These are phyloP conservation scores for Xenentodon cancila DNA, from an alignment of 2,797 vertebrate species.

Conservation along the genomic window DNA sequence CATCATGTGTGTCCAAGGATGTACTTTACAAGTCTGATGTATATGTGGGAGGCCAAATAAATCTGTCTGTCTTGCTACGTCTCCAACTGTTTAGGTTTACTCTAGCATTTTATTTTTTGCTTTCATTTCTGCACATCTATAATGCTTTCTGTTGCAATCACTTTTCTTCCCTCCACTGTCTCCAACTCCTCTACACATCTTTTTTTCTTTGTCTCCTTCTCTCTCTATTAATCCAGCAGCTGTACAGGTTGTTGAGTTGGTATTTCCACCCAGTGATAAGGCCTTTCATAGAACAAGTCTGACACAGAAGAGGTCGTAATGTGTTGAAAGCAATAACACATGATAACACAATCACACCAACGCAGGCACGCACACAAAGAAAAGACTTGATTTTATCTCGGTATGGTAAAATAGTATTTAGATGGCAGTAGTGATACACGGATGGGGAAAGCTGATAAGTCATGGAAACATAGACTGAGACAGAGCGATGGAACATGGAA, in stretches of 20 bases:
- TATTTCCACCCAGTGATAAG: conserved; percentile 52
- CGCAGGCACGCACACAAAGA: conserved; percentile 7
- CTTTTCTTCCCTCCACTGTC: conserved; percentile 5
- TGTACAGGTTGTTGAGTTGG: conserved; percentile 38
- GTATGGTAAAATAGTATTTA: conserved; percentile 30
- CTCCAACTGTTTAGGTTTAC: too few relatives aligned
- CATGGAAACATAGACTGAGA: conserved; percentile 36
- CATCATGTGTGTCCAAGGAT: conserved; percentile 26
- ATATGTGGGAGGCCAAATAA: conserved; percentile 7
- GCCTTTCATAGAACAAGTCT: conserved; percentile 46
- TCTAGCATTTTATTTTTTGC: neutral
- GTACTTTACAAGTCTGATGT: neutral
- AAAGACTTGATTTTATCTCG: conserved; percentile 21
- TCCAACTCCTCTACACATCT: neutral
- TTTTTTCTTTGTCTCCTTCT: conserved; percentile 25
- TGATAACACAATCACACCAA: neutral
- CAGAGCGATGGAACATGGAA: conserved; percentile 22
- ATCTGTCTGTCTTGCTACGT: neutral
- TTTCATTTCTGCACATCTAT: neutral
- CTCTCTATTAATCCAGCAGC: conserved; percentile 41
- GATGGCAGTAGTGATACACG: conserved; percentile 43
- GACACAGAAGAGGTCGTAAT: conserved; percentile 47
- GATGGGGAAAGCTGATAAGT: conserved; percentile 39
- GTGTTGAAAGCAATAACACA: conserved; percentile 48
- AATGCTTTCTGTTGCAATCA: neutral